phyloP scores from a whole-genome alignment of 2,797 vertebrate species.

The Enteromius unitaeniatus region DNA sequence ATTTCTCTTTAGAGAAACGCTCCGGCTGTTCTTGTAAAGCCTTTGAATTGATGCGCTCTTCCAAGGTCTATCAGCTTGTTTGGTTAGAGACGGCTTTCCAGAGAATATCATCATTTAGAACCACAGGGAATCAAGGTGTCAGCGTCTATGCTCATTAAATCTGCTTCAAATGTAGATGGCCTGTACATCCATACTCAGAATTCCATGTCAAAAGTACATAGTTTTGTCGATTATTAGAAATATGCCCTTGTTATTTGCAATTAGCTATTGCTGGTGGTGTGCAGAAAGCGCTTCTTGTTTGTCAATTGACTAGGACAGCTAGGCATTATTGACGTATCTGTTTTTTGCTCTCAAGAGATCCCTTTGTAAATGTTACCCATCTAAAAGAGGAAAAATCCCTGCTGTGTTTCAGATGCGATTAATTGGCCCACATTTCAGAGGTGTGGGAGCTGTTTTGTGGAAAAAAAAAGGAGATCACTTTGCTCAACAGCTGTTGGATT shows the following conservation, averaged over 20 bases:
- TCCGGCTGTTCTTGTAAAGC: background rate
- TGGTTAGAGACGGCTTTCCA: conserved; percentile 18
- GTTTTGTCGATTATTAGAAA: conserved; percentile 15
- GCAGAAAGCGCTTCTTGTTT: conserved; percentile 19
- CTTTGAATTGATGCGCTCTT: conserved; percentile 12
- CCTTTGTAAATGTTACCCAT: conserved; percentile 29
- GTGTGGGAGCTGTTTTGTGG: conserved; percentile 26
- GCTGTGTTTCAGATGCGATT: conserved; percentile 34
- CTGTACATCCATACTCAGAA: background rate
- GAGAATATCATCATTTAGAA: conserved; percentile 37
- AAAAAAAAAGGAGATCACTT: conserved; percentile 17
- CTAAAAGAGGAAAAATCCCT: conserved; percentile 15
- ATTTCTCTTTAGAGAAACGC: background rate
- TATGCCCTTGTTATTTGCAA: background rate
- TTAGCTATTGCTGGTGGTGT: conserved; percentile 11
- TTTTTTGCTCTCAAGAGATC: conserved; percentile 13
- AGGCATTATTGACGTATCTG: conserved; percentile 35
- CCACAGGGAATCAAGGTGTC: conserved; percentile 50
- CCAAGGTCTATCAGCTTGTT: conserved; percentile 34
- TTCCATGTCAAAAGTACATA: background rate
- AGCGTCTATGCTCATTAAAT: conserved; percentile 50
- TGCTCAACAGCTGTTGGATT: conserved; percentile 32
- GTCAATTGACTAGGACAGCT: conserved; percentile 3
- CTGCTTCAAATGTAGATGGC: conserved; percentile 6
- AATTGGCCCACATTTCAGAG: conserved; percentile 27